Base-by-base conservation (phyloP, 2,797 vertebrate species). In the Sternarchorhynchus goeldii region DNA sequence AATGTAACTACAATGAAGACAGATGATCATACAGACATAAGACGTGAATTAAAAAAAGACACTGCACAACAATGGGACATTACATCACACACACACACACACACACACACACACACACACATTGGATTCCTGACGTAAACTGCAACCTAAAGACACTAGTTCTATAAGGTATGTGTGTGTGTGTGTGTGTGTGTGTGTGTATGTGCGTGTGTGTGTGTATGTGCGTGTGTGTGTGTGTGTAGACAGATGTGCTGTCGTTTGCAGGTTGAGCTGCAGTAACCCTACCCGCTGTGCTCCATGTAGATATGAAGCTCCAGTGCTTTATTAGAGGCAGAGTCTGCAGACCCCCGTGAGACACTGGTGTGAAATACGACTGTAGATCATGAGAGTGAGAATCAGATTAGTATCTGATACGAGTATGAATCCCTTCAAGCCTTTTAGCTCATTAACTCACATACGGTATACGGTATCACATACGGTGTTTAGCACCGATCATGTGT, bases 351-450 rank as follows among this genome's bases (percentile, higher is more conserved):
- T 34, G 57, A 55, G 21, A 76, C 70, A 36, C 64, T 72, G 65
- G 55, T 71, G 32, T 66, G 71, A 18, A 18, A 50, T 80, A 75
- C 50, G 62, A 66, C 68, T 53, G 39, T 29, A 75, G 39, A 67
- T 55, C 55, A 41, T 34, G 12, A 77, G 62, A 72, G 34, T 50
- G 31, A 78, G 78, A 69, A 59, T 25, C 63, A 76, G 69, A 81
- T 82, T 32, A 70, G 69, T 78, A 78, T 65, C 62, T 68, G 57
- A 79, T 75, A 66, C 34, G 2, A 63, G 45, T 57, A 21, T 73
- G 12, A 64, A 58, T 64, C 53, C 34, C 76, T 31, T 5, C 7
- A 41, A 41, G 39, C 39, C 39, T 8, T 41, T 41, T n/a, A 39
- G 59, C 20, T 50, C 34, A 5, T 78, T 73, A 65, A 31, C 6